Evolutionary conservation across 92 coral and sea anemone genomes (phyloP).

Genomic region (Montipora capitata): DNA sequence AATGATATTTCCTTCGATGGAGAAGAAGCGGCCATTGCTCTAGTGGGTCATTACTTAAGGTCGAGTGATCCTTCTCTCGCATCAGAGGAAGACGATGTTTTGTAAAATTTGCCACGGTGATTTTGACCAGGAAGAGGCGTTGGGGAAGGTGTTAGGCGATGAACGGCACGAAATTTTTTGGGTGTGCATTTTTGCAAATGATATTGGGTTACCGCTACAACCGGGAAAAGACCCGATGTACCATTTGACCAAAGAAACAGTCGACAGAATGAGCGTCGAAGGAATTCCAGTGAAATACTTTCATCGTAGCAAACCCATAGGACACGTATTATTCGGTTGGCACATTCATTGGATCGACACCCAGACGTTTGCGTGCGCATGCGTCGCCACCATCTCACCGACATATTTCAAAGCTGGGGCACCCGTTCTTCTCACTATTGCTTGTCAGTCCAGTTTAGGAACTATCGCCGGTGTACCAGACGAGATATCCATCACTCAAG

Average conservation of each 20-base stretch:
- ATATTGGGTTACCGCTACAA: not conserved
- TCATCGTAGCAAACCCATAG: conserved; percentile 3
- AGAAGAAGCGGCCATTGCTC: not conserved
- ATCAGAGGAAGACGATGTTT: not conserved
- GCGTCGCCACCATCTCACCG: not conserved
- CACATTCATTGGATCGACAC: conserved; percentile 6
- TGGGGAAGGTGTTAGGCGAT: not conserved
- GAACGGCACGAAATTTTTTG: not conserved
- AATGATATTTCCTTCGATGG: not conserved
- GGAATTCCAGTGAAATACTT: not conserved
- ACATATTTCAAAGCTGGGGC: not conserved
- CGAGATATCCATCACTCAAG: not conserved
- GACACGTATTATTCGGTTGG: conserved; percentile 11
- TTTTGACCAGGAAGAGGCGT: not conserved
- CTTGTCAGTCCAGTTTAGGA: not conserved
- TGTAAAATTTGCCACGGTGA: not conserved
- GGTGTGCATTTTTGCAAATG: conserved; percentile 13
- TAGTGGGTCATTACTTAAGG: conserved; percentile 7
- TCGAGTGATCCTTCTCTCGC: no score
- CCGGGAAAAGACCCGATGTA: not conserved
- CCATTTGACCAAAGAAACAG: not conserved
- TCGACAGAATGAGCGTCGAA: not conserved
- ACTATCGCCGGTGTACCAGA: not conserved
- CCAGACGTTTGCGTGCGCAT: conserved; percentile 1
- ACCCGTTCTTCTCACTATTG: not conserved